Conservation (phyloP, 2,888 invertebrate species). For the Dasysyrphus albostriatus region DNA sequence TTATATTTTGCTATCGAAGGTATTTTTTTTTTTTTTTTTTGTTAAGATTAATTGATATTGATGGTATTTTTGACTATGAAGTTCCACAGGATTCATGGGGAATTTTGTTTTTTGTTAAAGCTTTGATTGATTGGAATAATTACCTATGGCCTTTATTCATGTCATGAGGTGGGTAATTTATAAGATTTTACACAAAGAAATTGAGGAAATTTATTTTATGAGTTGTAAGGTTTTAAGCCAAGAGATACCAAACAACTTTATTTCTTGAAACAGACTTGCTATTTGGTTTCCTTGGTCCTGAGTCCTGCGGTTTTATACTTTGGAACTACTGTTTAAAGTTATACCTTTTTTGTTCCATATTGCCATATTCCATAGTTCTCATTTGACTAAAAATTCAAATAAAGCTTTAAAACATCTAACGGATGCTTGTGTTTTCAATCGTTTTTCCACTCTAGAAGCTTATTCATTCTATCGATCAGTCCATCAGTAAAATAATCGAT, state of each 20-base stretch:
- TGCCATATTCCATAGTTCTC: too few species aligned
- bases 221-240: too few species aligned
- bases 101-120: background rate
- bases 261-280: background rate
- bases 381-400: too few species aligned
- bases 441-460: too few species aligned
- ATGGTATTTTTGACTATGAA: background rate
- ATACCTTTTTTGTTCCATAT: too few species aligned
- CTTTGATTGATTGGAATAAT: background rate
- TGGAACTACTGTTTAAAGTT: too few species aligned
- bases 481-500: slow-evolving; percentile 3
- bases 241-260: too few species aligned
- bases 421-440: too few species aligned
- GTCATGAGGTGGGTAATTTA: background rate
- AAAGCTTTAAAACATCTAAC: too few species aligned
- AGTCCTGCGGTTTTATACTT: too few species aligned
- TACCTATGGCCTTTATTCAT: background rate
- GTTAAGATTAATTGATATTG: slow-evolving; percentile 4
- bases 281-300: too few species aligned
- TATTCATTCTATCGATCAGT: slow-evolving; percentile 2
- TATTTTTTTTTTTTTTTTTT: background rate
- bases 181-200: background rate
- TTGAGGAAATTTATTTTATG: background rate
- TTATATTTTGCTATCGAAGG: background rate
- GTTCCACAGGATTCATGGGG: background rate